Evolutionary conservation across 1,140 invertebrate species (phyloP), one percentile per base, ranked within the genome.

Genomic region (Lepidurus couesii): DNA sequence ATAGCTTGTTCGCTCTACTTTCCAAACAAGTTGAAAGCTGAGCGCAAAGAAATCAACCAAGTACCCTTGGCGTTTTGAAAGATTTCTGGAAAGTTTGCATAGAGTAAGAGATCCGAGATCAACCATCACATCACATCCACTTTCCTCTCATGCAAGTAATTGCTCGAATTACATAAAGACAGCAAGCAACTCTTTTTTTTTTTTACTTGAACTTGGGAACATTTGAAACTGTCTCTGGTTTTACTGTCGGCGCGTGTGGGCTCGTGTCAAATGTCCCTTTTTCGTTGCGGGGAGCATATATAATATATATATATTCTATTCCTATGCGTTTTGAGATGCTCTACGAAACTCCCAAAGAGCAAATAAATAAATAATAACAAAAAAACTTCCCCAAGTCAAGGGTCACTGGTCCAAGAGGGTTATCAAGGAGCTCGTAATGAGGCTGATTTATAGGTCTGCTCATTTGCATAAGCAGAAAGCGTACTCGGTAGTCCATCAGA

Each of bases 1-100:
- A 65, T 65, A 65, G 53, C 53, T 65, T 65, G 53, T 65, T 34
- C 53, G 53, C 53, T 65, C 53, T 21, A 65, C 21, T 65, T 65
- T 65, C 53, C 53, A 65, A 65, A 65, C 53, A 65, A 65, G 53
- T 65, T 65, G 53, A 65, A 65, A 65, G 53, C 53, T 65, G 53
- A 65, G 53, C 53, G 53, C 21, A 21, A 21, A 65, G 53, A 65
- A 65, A 65, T 34, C 34, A 34, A 34, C 34, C 53, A 6, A 65
- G 47, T n/a, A 65, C 53, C 13, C 53, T 65, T 34, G 2, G 34
- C 34, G 34, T 34, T 34, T 34, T 34, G 3, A 34, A 34, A 21
- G 53, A 65, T 65, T 65, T 65, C 13, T 65, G 16, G 16, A 34
- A 65, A 65, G 53, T 65, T 65, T 65, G 53, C 53, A 21, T 65